Conservation (phyloP, 2,797 vertebrate genomes). For the Lophura swinhoii region DNA sequence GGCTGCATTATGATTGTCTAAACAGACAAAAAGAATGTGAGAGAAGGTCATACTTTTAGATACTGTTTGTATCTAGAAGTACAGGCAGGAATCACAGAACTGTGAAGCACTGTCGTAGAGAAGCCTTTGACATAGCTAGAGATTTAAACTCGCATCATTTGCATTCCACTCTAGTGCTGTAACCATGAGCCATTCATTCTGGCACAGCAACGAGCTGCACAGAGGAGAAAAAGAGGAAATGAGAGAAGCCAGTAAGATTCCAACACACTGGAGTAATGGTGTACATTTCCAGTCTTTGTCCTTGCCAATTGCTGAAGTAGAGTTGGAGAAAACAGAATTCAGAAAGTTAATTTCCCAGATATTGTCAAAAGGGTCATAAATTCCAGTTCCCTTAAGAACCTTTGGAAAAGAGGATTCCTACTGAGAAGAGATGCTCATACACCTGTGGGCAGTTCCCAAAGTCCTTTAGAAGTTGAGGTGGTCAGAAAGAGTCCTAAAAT, state of each 20-base stretch:
- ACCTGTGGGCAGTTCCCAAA: neutral
- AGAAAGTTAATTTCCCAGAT: slow-evolving; percentile 15
- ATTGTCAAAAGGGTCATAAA: slow-evolving; percentile 5
- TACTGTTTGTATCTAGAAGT: neutral
- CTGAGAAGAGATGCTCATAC: neutral
- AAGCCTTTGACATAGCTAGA: slow-evolving; percentile 14
- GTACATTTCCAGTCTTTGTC: slow-evolving; percentile 28
- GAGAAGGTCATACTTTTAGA: slow-evolving; percentile 4
- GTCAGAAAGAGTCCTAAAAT: neutral
- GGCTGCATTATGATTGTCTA: neutral
- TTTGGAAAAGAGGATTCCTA: neutral
- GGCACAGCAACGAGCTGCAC: neutral
- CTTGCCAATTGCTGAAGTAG: slow-evolving; percentile 15
- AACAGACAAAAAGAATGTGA: neutral
- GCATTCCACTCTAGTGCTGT: slow-evolving; percentile 3
- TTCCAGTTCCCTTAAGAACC: neutral
- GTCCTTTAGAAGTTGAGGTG: neutral
- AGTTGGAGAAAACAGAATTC: slow-evolving; percentile 10
- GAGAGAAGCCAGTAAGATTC: neutral
- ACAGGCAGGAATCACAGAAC: neutral
- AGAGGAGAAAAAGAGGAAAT: slow-evolving; percentile 25
- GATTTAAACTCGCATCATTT: slow-evolving; percentile 14
- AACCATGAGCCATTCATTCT: slow-evolving; percentile 7
- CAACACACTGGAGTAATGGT: neutral
- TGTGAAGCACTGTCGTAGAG: neutral